Base-by-base conservation (phyloP, 2,888 invertebrate genomes). In the Parnassius mnemosyne region DNA sequence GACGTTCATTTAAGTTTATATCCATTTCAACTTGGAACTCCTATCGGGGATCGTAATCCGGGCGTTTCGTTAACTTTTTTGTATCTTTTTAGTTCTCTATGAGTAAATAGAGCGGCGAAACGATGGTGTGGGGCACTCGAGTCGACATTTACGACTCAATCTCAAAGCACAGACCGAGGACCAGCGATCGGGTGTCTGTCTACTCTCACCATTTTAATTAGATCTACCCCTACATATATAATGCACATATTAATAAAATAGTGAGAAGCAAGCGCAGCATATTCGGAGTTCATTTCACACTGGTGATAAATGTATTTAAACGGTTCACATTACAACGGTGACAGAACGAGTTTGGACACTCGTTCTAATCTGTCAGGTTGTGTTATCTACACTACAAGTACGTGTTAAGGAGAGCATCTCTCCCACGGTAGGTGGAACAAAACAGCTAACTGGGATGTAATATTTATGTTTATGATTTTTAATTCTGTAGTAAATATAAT, bases 91-190 rank as follows among this genome's bases (percentile, higher is more conserved):
- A 67, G 68, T 77, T 75, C 74, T 81, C 76, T 79, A 75, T 74
- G 73, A 78, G 82, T 84, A 87, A 86, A 88, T 86, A 85, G 85
- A 81, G 77, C 81, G 80, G 72, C 75, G 81, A 79, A 86, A 81
- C 81, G 81, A 87, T 84, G 78, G 84, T 80, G 71, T 76, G 79
- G 83, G 76, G 80, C 81, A 85, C 85, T 86, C 80, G 83, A 85
- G 74, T 79, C 83, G 91, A 90, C 89, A 76, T 91, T 91, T 91
- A 91, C 89, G 89, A 89, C 89, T 89, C 89, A 88, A 91, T 91
- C 85, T 83, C 79, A 79, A 87, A 84, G 81, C 87, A 80, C 77
- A 81, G 80, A 81, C 80, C 83, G 85, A 77, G 79, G 77, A 80
- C 76, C 76, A 73, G 74, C 79, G 78, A 82, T 80, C 83, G 81